Conservation (phyloP, 2,888 invertebrate genomes). For the Ormyrus rosae region DNA sequence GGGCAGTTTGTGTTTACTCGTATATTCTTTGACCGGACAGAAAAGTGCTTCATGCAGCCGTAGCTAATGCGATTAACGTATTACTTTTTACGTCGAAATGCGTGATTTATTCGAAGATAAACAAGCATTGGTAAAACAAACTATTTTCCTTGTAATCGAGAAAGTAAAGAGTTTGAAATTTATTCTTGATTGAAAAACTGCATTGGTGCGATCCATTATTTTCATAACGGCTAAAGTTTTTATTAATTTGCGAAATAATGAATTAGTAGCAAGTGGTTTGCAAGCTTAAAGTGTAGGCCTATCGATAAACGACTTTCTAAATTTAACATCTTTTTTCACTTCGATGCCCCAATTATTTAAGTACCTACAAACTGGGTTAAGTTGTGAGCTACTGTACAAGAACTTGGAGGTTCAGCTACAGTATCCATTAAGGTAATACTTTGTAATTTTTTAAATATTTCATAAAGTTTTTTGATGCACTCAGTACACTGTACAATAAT, state of each 20-base stretch:
- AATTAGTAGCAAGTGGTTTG: conserved; percentile 10
- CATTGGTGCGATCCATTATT: not conserved
- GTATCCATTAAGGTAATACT: conserved; percentile 3
- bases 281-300: not conserved
- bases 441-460: conserved; percentile 19
- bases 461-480: not conserved
- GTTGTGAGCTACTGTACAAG: conserved; percentile 18
- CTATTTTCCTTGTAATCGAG: not conserved
- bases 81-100: not conserved
- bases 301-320: conserved; percentile 44
- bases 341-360: conserved; percentile 50
- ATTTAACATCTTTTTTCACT: conserved; percentile 42
- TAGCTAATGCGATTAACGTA: not conserved
- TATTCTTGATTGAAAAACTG: no score
- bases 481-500: no score
- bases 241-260: not conserved
- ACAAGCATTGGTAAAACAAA: no score
- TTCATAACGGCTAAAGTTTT: not conserved
- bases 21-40: not conserved
- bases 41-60: no score
- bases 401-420: conserved; percentile 6
- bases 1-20: conserved; percentile 1
- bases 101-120: not conserved
- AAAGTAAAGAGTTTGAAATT: not conserved
- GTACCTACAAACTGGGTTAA: conserved; percentile 42